Percentiles rank a stretch among this genome's conserved stretches.
Conservation (phyloP, 2,888 invertebrate species). For the Anoncus sp. region DNA sequence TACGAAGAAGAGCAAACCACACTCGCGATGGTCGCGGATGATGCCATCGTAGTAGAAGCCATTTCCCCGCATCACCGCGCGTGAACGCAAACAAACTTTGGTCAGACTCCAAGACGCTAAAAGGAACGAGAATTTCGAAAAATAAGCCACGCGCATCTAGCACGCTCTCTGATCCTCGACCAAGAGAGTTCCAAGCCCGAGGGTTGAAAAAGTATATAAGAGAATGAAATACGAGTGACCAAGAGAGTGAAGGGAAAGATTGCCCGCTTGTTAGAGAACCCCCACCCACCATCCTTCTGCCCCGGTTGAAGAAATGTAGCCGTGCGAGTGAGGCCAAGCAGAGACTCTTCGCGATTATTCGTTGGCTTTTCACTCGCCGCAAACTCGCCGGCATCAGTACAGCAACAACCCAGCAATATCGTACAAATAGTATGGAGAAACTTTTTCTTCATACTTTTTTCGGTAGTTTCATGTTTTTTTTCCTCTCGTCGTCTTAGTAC, state of each 20-base stretch:
- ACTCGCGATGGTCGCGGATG: conserved; percentile 39
- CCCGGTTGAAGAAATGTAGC: conserved; percentile 74
- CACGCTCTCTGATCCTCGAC: conserved; percentile 58
- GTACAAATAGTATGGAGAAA: conserved; percentile 43
- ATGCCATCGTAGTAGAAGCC: conserved; percentile 30
- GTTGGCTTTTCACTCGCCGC: conserved; percentile 38
- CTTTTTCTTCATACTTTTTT: conserved; percentile 45
- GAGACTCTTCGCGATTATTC: conserved; percentile 32
- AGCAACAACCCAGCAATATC: conserved; percentile 49
- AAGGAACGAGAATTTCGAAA: conserved; percentile 78
- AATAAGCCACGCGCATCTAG: conserved; percentile 70
- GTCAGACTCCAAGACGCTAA: conserved; percentile 79
- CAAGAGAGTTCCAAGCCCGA: conserved; percentile 39
- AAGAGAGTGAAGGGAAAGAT: conserved; percentile 33
- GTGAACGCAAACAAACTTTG: conserved; percentile 77
- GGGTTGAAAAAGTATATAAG: conserved; percentile 39
- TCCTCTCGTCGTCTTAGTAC: conserved; percentile 19
- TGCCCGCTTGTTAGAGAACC: conserved; percentile 57
- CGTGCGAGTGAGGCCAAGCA: conserved; percentile 60
- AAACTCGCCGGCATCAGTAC: conserved; percentile 33
- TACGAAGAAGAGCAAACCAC: conserved; percentile 46
- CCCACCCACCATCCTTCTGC: too few species aligned
- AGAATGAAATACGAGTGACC: conserved; percentile 15
- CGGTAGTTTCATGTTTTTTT: conserved; percentile 15
- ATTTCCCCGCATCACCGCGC: conserved; percentile 47